A percentile compares a stretch with the other conserved stretches of the same genome.
phyloP scores from a whole-genome alignment of 2,888 invertebrate species.

The Melipona bicolor region DNA sequence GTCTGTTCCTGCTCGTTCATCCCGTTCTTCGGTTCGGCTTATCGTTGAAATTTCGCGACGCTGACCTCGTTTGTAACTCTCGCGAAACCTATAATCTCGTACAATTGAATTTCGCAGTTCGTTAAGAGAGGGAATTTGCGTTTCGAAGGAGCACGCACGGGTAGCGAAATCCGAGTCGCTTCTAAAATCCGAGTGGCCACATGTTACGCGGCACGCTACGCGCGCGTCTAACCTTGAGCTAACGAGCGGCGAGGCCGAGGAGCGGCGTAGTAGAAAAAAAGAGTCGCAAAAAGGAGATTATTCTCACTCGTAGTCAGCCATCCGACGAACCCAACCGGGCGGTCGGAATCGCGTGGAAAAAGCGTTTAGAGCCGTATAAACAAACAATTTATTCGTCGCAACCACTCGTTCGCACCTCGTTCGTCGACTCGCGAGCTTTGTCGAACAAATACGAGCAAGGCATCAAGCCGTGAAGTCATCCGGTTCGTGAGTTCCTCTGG shows the following conservation, averaged over 20 bases:
- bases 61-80: constrained; percentile 15
- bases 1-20: neutral
- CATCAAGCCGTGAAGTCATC: neutral
- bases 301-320: neutral
- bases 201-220: constrained; percentile 6
- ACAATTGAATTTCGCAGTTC: neutral
- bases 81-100: neutral
- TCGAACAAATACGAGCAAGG: neutral
- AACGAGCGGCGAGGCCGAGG: neutral
- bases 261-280: constrained; percentile 17
- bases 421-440: neutral
- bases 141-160: neutral
- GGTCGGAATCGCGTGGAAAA: constrained; percentile 11
- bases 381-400: constrained; percentile 48
- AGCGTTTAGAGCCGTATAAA: constrained; percentile 21
- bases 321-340: neutral
- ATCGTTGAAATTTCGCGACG: neutral
- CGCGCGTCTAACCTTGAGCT: neutral
- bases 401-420: constrained; percentile 29
- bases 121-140: too few species aligned
- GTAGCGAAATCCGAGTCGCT: neutral
- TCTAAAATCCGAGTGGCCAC: constrained; percentile 8
- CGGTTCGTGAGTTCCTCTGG: neutral
- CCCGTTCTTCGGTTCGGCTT: neutral
- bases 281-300: constrained; percentile 16